Conservation (phyloP, 2,888 invertebrate genomes). For the Drymonia ruficornis region DNA sequence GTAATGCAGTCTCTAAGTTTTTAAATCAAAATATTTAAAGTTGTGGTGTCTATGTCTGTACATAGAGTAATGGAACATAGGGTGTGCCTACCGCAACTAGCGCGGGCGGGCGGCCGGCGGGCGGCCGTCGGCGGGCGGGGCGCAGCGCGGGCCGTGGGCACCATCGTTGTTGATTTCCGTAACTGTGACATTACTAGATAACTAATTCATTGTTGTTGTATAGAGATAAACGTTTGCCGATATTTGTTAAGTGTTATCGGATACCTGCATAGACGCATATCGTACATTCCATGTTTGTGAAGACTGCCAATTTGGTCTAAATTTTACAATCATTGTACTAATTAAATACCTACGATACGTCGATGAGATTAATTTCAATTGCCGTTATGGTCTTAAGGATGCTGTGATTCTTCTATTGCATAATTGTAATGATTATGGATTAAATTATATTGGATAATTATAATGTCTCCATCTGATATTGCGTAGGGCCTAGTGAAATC, state of each 20-base stretch:
- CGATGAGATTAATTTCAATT: slow-evolving; percentile 81
- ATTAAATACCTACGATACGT: slow-evolving; percentile 80
- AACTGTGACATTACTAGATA: slow-evolving; percentile 66
- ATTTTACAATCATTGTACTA: slow-evolving; percentile 81
- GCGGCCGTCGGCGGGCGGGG: slow-evolving; percentile 9
- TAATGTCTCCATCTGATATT: slow-evolving; percentile 78
- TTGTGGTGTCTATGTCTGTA: slow-evolving; percentile 38
- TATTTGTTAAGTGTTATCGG: slow-evolving; percentile 81
- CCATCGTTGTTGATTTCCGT: slow-evolving; percentile 68
- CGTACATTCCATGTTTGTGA: slow-evolving; percentile 85
- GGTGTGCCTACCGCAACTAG: slow-evolving; percentile 13
- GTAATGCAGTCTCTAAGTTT: slow-evolving; percentile 53
- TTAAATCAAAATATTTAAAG: slow-evolving; percentile 40
- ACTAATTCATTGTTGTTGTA: slow-evolving; percentile 79
- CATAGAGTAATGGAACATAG: slow-evolving; percentile 34
- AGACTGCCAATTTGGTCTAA: slow-evolving; percentile 85
- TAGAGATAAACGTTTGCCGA: slow-evolving; percentile 77
- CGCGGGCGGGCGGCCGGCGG: slow-evolving; percentile 12
- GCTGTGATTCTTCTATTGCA: slow-evolving; percentile 85
- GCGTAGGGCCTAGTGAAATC: slow-evolving; percentile 81
- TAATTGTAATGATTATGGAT: slow-evolving; percentile 76
- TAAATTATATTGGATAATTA: slow-evolving; percentile 66
- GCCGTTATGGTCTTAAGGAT: slow-evolving; percentile 83
- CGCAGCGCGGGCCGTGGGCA: slow-evolving; percentile 27
- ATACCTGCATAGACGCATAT: slow-evolving; percentile 84